A percentile compares a stretch with the other conserved stretches of the same genome.
These are phyloP conservation scores for Anastatus disparis DNA, from an alignment of 1,140 invertebrate species.

Conservation along the genomic window DNA sequence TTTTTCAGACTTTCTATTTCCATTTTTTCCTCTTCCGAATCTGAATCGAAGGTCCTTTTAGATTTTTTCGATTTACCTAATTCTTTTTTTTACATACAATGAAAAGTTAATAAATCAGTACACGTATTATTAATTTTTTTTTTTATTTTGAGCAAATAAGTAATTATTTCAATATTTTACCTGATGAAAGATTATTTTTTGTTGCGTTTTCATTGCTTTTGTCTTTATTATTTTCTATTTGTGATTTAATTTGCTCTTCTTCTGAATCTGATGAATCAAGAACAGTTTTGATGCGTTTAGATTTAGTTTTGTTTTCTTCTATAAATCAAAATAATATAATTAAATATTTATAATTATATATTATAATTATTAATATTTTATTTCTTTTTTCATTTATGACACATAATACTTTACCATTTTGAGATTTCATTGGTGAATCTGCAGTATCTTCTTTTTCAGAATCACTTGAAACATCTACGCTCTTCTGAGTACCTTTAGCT, in stretches of 20 bases:
- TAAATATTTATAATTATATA: not conserved
- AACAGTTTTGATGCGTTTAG: slow-evolving; percentile 25
- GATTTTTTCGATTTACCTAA: not conserved
- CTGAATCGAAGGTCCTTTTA: slow-evolving; percentile 25
- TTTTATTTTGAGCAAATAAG: no score
- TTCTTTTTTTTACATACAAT: no score
- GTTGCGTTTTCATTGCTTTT: no score
- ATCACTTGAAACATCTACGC: not conserved
- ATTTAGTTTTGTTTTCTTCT: slow-evolving; percentile 3
- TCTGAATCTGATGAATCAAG: slow-evolving; percentile 49
- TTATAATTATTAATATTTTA: not conserved
- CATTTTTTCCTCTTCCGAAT: slow-evolving; percentile 35
- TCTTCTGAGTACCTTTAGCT: not conserved
- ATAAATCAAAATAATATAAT: not conserved
- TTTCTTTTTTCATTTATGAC: not conserved
- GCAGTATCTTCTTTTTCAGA: not conserved
- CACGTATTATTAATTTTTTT: not conserved
- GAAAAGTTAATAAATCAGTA: not conserved
- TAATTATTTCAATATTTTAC: no score
- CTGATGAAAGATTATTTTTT: no score
- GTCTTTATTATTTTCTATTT: not conserved
- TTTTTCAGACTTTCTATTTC: not conserved
- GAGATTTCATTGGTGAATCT: not conserved
- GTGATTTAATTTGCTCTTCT: slow-evolving; percentile 27
- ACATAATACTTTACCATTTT: not conserved